A percentile compares a stretch with the other conserved stretches of the same genome.
These are phyloP conservation scores for Anoura caudifer DNA, from an alignment of 2,113 vertebrate genomes.

Conservation along the genomic window DNA sequence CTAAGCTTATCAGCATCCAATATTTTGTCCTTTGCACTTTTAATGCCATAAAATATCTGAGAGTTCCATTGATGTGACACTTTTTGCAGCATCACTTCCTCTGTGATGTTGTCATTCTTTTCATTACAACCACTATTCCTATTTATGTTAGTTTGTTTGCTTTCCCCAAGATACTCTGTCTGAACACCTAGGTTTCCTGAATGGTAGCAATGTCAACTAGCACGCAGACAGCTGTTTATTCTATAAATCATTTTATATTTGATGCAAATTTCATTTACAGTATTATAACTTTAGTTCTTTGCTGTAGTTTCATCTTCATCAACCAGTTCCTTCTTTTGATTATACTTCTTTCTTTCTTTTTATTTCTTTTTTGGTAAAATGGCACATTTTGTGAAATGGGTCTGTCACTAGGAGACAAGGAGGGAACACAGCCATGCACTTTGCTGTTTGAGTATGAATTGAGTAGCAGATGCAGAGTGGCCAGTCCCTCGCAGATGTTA, in stretches of 20 bases:
- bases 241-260: neutral
- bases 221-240: neutral
- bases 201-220: neutral
- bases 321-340: neutral
- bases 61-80: neutral
- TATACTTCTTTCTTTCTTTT: too few species aligned
- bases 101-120: neutral
- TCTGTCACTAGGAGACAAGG: neutral
- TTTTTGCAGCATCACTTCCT: neutral
- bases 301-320: neutral
- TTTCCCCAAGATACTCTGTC: neutral
- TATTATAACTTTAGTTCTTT: neutral
- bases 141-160: neutral
- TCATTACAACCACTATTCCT: neutral
- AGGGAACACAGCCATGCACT: neutral
- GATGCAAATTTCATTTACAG: neutral
- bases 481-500: neutral
- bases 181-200: neutral
- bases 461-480: neutral
- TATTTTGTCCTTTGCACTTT: neutral
- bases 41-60: neutral
- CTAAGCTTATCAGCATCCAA: neutral
- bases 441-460: neutral
- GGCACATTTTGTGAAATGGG: accelerated
- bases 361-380: neutral